Evolutionary conservation across 2,888 invertebrate species (phyloP), one percentile per base, ranked within the genome.

Genomic region (Aporophyla nigra): DNA sequence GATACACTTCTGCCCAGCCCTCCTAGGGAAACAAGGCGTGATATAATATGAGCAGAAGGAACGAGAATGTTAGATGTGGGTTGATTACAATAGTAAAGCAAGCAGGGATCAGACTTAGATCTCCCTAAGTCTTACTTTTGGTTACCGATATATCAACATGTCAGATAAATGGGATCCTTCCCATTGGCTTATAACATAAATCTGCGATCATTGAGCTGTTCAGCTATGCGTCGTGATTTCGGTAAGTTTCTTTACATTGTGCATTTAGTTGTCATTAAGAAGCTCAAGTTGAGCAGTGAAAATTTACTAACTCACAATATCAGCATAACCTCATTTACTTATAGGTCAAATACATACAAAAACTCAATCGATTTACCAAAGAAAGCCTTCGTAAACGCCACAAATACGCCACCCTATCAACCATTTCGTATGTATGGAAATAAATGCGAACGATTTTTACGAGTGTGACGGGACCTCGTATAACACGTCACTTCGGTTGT

Each of bases 381-480:
- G 56, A 58, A 74, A 46, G 19, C 5, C 21, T 67, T 24, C 21
- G 66, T 46, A 73, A 80, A 73, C 33, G 33, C 46, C 33, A 73
- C 66, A 67, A 79, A 80, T 63, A 43, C 43, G 58, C 7, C 24
- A n/a, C 10, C 43, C 71, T 61, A 61, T 58, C 66, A 80, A 54
- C 69, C 67, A 24, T 79, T n/a, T 61, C 61, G 33, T 81, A 53
- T 27, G 86, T 58, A 46, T 84, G 80, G 58, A 72, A 77, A 80
- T 89, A 87, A 88, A 87, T 83, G 86, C 84, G 82, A 54, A 77
- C 71, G 73, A 80, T 77, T 86, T 90, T 91, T 91, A 91, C 88
- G 90, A 87, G 86, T 85, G 86, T 80, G 84, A 58, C 83, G 72
- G 80, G 69, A 49, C 68, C 43, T 86, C 88, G 86, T 91, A 90